These are phyloP conservation scores for Chalcis sispes DNA, from an alignment of 2,888 invertebrate species.

Conservation along the genomic window DNA sequence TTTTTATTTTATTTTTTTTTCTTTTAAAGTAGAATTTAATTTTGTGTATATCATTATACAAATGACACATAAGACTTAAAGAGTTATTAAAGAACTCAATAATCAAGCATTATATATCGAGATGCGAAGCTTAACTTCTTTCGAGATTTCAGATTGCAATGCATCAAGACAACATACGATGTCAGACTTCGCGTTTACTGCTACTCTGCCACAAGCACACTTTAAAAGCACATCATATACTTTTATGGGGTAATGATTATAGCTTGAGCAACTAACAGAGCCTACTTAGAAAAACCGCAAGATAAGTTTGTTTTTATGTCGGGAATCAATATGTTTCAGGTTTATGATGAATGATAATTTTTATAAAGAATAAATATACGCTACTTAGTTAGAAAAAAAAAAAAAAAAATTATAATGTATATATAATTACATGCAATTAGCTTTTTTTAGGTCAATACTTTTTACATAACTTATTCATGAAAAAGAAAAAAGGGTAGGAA, in stretches of 20 bases:
- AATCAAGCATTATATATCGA: conserved; percentile 16
- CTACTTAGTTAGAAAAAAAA: too few relatives aligned
- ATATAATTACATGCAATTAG: background rate
- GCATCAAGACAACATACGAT: conserved; percentile 44
- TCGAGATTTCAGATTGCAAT: conserved; percentile 64
- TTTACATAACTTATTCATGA: conserved; percentile 2
- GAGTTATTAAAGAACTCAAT: conserved; percentile 53
- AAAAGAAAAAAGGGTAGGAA: conserved; percentile 8
- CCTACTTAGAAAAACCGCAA: conserved; percentile 3
- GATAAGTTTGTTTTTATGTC: conserved; percentile 36
- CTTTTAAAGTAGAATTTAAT: conserved; percentile 23
- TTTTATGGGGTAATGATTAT: conserved; percentile 74
- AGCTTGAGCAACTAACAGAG: conserved; percentile 66
- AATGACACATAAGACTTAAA: conserved; percentile 52
- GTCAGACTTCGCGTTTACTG: conserved; percentile 68
- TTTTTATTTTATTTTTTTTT: too few relatives aligned
- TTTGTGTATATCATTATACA: conserved; percentile 43
- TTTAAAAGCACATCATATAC: conserved; percentile 74
- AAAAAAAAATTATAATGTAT: conserved; percentile 3
- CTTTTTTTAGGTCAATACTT: conserved; percentile 30
- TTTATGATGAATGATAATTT: too few relatives aligned
- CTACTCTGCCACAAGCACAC: conserved; percentile 69
- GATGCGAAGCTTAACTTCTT: conserved; percentile 48
- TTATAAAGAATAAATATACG: too few relatives aligned
- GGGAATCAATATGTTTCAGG: conserved; percentile 7